Base-by-base conservation (phyloP, 1,140 invertebrate genomes). In the Zaprionus capensis region DNA sequence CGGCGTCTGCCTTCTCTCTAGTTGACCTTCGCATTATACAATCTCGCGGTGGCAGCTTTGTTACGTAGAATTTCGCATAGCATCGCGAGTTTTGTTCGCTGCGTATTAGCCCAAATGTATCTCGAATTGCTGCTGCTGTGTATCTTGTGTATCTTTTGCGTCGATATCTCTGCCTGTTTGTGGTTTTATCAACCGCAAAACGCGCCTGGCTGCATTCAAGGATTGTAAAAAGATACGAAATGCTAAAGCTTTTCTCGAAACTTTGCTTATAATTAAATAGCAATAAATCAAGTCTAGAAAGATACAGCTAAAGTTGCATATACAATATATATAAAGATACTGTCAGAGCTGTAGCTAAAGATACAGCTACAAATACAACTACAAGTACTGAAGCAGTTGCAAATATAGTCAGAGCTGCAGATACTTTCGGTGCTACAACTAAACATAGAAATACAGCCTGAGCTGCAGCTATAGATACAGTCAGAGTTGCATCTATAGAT, bases 111-210 rank as follows among this genome's bases (percentile, higher is more conserved):
- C 24, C n/a, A 55, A 17, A 55, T 67, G 41, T 58, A 34, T 67
- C 38, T 46, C 22, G 26, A 66, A 41, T 55, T 46, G 55, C 14
- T 15, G 55, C 14, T 15, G 14, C 7, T 55, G 53, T 38, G 38
- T 66, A 66, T 55, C 49, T 64, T 41, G 12, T 66, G 55, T 67
- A 46, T 49, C 55, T 57, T 57, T 67, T 57, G 34, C 51, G 53
- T 14, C 22, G 31, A 55, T 65, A 65, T 36, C 62, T 46, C 49
- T 62, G 41, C 15, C 12, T 41, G 51, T 51, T 57, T 78, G 66
- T 63, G 76, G 81, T 76, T 76, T 46, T 82, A 76, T 82, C 67
- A 80, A 69, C 81, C 71, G 46, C 81, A 81, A 41, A 20, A 34
- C n/a, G 34, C n/a, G 34, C 51, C 46, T 51, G 20, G 9, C 11